phyloP scores from a whole-genome alignment of 2,113 vertebrate species.

The Phylloscopus trochilus region DNA sequence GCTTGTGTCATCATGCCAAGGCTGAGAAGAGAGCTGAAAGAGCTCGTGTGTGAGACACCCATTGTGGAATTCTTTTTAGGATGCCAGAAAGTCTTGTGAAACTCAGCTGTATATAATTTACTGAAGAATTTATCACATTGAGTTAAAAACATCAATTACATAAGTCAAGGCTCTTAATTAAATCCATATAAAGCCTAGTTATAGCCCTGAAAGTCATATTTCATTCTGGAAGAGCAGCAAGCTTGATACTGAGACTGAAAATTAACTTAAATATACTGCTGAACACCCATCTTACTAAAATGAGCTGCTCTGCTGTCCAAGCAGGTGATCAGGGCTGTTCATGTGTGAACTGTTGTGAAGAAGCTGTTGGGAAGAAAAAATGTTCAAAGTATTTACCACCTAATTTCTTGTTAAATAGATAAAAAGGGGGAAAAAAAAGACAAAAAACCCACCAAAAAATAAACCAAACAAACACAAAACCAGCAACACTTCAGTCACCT shows the following conservation, averaged over 20 bases:
- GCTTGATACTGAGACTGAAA: not conserved
- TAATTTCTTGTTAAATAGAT: not conserved
- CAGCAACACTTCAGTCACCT: not conserved
- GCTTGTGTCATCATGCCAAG: not conserved
- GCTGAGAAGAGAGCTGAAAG: not conserved
- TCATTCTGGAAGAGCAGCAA: not conserved
- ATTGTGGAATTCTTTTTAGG: not conserved
- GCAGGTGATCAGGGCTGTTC: not conserved
- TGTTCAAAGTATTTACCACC: not conserved
- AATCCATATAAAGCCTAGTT: not conserved
- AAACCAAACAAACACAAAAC: too few relatives aligned
- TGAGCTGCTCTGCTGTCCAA: not conserved
- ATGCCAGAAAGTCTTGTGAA: not conserved
- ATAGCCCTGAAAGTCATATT: not conserved
- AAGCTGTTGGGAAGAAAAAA: not conserved
- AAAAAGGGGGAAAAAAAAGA: not conserved
- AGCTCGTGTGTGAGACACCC: rapidly evolving
- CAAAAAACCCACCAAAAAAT: not conserved
- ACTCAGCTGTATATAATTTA: not conserved
- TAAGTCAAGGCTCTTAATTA: not conserved
- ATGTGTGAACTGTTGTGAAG: not conserved
- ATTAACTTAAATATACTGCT: not conserved
- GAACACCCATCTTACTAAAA: not conserved
- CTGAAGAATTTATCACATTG: not conserved
- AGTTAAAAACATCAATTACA: not conserved